Evolutionary conservation across 2,113 vertebrate genomes (phyloP).

Genomic region (Seriola dumerili): DNA sequence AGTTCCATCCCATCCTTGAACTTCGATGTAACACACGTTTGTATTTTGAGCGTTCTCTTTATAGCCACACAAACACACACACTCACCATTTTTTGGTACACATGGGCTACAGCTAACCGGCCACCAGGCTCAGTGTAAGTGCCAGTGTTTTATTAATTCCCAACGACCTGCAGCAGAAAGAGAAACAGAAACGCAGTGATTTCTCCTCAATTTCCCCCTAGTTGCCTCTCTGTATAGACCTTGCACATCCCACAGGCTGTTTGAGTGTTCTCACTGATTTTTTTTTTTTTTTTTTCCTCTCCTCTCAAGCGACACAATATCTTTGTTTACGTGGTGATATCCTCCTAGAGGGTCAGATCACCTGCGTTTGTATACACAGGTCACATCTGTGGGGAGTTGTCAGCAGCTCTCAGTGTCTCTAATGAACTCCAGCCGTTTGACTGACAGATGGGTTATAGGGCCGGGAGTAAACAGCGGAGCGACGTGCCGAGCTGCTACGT

Average conservation of each 20-base stretch:
- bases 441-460: conserved; percentile 73
- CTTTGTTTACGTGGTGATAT: conserved; percentile 61
- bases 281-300: not conserved
- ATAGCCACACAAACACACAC: conserved; percentile 1
- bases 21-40: conserved; percentile 2
- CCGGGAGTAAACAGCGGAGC: conserved; percentile 57
- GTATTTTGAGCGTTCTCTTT: not conserved
- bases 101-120: conserved; percentile 1
- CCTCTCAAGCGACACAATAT: conserved; percentile 46
- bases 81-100: conserved; percentile 9
- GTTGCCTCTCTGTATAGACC: conserved; percentile 23
- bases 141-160: conserved; percentile 34
- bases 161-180: conserved; percentile 39
- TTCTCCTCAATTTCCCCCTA: conserved; percentile 5
- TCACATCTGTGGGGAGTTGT: conserved; percentile 72
- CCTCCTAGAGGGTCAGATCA: conserved; percentile 69
- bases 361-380: conserved; percentile 68
- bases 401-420: conserved; percentile 70
- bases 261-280: conserved; percentile 27
- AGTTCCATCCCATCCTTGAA: conserved; percentile 30
- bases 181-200: conserved; percentile 1
- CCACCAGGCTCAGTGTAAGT: conserved; percentile 20
- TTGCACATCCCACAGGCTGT: conserved; percentile 33
- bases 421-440: conserved; percentile 79
- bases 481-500: conserved; percentile 39